Percentiles rank a stretch among this genome's conserved stretches.
These are phyloP conservation scores for Mesorhabditis spiculigera DNA, from an alignment of 2,888 invertebrate genomes.

Conservation along the genomic window DNA sequence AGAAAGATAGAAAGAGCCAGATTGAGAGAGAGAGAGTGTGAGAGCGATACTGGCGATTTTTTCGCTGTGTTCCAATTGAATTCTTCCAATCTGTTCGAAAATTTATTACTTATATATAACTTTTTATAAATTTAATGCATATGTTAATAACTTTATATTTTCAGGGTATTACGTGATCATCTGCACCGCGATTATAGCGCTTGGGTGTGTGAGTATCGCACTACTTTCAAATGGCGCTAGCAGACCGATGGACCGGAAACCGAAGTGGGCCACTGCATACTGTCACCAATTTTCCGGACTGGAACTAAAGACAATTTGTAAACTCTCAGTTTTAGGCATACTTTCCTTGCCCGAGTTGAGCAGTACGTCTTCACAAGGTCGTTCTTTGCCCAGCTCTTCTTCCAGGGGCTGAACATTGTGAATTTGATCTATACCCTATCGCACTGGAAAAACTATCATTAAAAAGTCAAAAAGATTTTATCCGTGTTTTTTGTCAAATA, in stretches of 20 bases:
- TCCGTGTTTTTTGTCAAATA: no score
- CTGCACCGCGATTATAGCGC: background rate
- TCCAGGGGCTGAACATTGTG: background rate
- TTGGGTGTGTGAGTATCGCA: background rate
- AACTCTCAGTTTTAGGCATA: background rate
- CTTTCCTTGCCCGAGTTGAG: background rate
- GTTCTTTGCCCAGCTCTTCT: background rate
- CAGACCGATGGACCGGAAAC: no score
- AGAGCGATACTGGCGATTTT: no score
- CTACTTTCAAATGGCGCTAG: background rate
- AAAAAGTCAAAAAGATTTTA: no score
- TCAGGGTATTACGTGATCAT: background rate
- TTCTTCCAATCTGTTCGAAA: no score
- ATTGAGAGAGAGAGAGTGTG: no score
- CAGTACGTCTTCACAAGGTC: background rate
- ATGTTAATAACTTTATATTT: background rate
- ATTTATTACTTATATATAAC: no score
- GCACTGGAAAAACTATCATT: background rate
- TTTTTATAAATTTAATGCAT: no score
- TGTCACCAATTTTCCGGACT: background rate
- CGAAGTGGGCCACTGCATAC: no score
- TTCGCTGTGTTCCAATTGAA: no score
- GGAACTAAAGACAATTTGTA: background rate
- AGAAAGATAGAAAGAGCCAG: no score
- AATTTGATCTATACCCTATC: background rate